Evolutionary conservation across 2,113 vertebrate genomes (phyloP).

Genomic region (Hippocampus guttulatus): DNA sequence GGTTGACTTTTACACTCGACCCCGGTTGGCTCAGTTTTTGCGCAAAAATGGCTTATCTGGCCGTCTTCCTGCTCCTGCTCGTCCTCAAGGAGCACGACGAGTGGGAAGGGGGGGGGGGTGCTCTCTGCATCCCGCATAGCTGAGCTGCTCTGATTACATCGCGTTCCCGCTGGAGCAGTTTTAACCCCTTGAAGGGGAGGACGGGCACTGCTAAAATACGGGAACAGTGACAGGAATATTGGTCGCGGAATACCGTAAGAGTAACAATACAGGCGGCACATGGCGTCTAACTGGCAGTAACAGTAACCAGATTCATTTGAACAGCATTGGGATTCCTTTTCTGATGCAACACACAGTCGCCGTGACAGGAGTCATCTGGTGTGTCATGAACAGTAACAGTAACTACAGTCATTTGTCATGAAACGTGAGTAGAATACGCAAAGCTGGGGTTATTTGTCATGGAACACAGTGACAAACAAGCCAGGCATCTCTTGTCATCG

Average conservation of each 20-base stretch:
- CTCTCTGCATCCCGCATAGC: not conserved
- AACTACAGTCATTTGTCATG: too few species aligned
- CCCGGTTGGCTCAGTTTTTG: constrained; percentile 36
- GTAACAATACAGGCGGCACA: too few species aligned
- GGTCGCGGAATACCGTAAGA: not conserved
- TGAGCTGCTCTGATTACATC: not conserved
- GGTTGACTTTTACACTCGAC: constrained; percentile 10
- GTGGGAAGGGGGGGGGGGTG: not conserved
- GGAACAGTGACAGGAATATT: not conserved
- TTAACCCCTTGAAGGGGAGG: not conserved
- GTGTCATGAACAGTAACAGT: too few species aligned
- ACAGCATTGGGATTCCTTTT: too few species aligned
- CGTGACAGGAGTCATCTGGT: too few species aligned
- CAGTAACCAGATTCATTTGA: too few species aligned
- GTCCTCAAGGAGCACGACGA: not conserved
- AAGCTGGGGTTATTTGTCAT: too few species aligned
- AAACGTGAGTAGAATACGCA: too few species aligned
- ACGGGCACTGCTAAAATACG: not conserved
- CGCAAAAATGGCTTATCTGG: constrained; percentile 31
- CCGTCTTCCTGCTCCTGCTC: constrained; percentile 1
- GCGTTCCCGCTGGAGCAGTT: constrained; percentile 2
- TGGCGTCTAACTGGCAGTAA: too few species aligned
- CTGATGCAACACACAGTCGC: too few species aligned
- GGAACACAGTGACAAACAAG: too few species aligned
- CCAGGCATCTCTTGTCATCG: too few species aligned